These are phyloP conservation scores for Thereva nobilitata DNA, from an alignment of 2,888 invertebrate genomes.

Conservation along the genomic window DNA sequence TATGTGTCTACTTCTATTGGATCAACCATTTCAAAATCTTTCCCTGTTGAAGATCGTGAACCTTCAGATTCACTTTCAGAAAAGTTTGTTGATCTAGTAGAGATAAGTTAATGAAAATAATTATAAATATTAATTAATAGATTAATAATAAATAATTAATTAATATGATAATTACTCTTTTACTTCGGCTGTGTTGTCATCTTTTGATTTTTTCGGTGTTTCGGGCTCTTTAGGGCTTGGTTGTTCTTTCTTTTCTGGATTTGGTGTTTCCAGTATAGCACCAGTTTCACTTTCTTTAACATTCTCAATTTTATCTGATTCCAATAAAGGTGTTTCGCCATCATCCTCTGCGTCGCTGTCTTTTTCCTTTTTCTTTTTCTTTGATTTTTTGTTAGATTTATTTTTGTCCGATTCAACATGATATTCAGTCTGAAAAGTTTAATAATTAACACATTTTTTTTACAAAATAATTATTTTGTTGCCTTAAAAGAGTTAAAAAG, in stretches of 20 bases:
- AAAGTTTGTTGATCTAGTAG: slow-evolving; percentile 51
- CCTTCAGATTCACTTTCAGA: slow-evolving; percentile 83
- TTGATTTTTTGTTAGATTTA: slow-evolving; percentile 65
- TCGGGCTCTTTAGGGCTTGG: slow-evolving; percentile 42
- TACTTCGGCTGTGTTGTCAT: slow-evolving; percentile 6
- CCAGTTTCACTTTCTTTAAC: slow-evolving; percentile 56
- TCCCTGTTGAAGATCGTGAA: slow-evolving; percentile 79
- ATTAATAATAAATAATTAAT: too few relatives aligned
- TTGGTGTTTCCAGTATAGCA: slow-evolving; percentile 35
- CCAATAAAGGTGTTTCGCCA: slow-evolving; percentile 52
- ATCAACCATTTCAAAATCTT: slow-evolving; percentile 87
- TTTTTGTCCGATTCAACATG: slow-evolving; percentile 66
- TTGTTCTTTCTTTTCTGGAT: slow-evolving; percentile 37
- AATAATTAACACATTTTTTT: slow-evolving; percentile 21
- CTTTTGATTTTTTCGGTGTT: slow-evolving; percentile 13
- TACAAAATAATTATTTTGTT: too few relatives aligned
- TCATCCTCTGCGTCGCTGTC: slow-evolving; percentile 79
- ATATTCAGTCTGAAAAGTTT: slow-evolving; percentile 68
- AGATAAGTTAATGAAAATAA: slow-evolving; percentile 22
- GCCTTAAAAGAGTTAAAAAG: too few relatives aligned
- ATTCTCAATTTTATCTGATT: slow-evolving; percentile 54
- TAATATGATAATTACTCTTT: slow-evolving; percentile 13
- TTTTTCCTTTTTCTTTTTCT: slow-evolving; percentile 71
- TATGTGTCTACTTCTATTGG: slow-evolving; percentile 65
- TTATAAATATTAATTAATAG: not conserved